Conservation (phyloP, 2,888 invertebrate species). For the Drosophila kuntzei region DNA sequence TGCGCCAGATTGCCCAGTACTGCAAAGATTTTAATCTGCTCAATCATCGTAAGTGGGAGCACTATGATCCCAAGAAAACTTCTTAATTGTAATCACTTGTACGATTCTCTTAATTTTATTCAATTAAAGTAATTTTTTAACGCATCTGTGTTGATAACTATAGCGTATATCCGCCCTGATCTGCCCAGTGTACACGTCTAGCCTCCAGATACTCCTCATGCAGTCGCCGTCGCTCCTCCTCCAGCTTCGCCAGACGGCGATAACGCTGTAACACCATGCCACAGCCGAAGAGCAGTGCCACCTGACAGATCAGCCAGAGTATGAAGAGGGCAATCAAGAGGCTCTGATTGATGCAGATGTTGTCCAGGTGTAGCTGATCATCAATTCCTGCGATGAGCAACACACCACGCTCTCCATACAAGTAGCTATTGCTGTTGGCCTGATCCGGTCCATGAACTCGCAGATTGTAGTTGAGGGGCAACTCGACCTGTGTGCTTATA, state of each 20-base stretch:
- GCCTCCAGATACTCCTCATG: slow-evolving; percentile 89
- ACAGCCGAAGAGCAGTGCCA: slow-evolving; percentile 87
- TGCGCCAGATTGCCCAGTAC: slow-evolving; percentile 92
- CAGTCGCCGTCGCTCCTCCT: slow-evolving; percentile 86
- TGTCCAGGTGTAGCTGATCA: slow-evolving; percentile 81
- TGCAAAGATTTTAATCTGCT: slow-evolving; percentile 93
- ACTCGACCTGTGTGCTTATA: slow-evolving; percentile 44
- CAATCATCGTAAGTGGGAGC: slow-evolving; percentile 97
- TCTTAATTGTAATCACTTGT: slow-evolving; percentile 49
- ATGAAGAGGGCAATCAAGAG: slow-evolving; percentile 89
- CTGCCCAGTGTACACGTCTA: slow-evolving; percentile 91
- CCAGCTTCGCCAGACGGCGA: slow-evolving; percentile 86
- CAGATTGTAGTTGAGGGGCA: slow-evolving; percentile 87
- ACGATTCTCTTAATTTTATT: slow-evolving; percentile 69
- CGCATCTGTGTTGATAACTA: slow-evolving; percentile 50
- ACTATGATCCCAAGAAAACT: slow-evolving; percentile 86
- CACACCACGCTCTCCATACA: slow-evolving; percentile 88
- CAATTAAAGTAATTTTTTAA: slow-evolving; percentile 67
- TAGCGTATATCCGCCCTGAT: slow-evolving; percentile 85
- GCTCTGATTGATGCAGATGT: slow-evolving; percentile 88
- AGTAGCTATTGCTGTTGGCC: slow-evolving; percentile 85
- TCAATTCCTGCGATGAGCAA: slow-evolving; percentile 87
- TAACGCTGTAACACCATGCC: slow-evolving; percentile 87
- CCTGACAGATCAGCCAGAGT: slow-evolving; percentile 88
- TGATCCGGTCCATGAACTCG: slow-evolving; percentile 88